Base-by-base conservation (phyloP, 2,797 vertebrate species). In the Neostethus bicornis region DNA sequence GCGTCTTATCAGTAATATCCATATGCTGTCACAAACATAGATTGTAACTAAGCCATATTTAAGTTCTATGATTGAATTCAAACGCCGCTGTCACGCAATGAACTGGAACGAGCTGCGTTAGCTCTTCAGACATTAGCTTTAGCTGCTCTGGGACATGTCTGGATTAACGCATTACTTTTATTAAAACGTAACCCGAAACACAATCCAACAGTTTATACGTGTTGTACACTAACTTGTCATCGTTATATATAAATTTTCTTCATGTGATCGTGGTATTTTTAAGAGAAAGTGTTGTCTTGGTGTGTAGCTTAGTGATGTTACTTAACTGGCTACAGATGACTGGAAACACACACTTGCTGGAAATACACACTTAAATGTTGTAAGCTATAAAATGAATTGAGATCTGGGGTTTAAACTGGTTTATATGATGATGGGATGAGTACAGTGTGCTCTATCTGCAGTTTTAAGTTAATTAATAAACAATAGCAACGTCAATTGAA, bases 61-160 rank as follows among this genome's bases (percentile, higher is more conserved):
- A 13, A 48, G 39, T 44, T 31, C 47, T n/a, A 46, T 0, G 62
- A 48, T 66, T 85, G 64, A 70, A 83, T 57, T 79, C 75, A 75
- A n/a, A 70, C 48, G 72, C 75, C 80, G 64, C 80, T 85, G 78
- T 84, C 73, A 81, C 77, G 80, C 81, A 84, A 68, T 61, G 70
- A 78, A 64, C 79, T 57, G 57, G 42, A 52, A 53, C 61, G 51
- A 73, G 76, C 87, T 78, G 67, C 77, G 73, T 46, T 85, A 90
- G 85, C 83, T 63, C 28, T 53, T 61, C 11, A 72, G 65, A 70
- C 63, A 25, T 70, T 84, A 85, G 75, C 83, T 47, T 79, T 82
- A 85, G 83, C 85, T 53, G 81, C 74, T 65, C 19, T 66, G 70
- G 55, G 71, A 81, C 74, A 75, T 82, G 79, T 79, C 73, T 60